phyloP scores from a whole-genome alignment of 2,113 vertebrate species.

The Psittacula cyanocephala region DNA sequence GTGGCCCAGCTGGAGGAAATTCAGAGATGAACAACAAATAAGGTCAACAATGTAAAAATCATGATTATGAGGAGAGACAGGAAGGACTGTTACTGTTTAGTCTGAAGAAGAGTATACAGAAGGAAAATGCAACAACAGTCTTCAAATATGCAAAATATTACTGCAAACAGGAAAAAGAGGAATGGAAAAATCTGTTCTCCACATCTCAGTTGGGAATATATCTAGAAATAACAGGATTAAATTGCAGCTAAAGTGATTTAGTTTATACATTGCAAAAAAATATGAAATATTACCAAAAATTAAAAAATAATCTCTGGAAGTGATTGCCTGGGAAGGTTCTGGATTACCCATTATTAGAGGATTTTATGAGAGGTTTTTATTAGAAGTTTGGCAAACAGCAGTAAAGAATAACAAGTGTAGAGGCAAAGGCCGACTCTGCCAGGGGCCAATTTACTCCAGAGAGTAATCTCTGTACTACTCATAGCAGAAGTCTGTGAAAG shows the following conservation, averaged over 20 bases:
- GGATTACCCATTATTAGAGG: not conserved
- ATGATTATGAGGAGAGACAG: not conserved
- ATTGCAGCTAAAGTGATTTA: not conserved
- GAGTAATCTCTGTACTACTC: not conserved
- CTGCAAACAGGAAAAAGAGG: not conserved
- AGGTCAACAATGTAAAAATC: not conserved
- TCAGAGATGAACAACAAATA: not conserved
- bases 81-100: not conserved
- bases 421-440: not conserved
- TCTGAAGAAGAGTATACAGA: not conserved
- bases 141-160: not conserved
- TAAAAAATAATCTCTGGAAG: not conserved
- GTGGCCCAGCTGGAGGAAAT: not conserved
- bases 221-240: not conserved
- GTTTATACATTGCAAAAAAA: not conserved
- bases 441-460: not conserved
- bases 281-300: not conserved
- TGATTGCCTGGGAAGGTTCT: not conserved
- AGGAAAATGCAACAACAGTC: not conserved
- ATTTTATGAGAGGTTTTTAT: not conserved
- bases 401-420: not conserved
- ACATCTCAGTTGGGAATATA: not conserved
- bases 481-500: not conserved
- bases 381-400: not conserved
- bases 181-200: not conserved